These are phyloP conservation scores for Cephus nigrinus DNA, from an alignment of 2,888 invertebrate species.

Conservation along the genomic window DNA sequence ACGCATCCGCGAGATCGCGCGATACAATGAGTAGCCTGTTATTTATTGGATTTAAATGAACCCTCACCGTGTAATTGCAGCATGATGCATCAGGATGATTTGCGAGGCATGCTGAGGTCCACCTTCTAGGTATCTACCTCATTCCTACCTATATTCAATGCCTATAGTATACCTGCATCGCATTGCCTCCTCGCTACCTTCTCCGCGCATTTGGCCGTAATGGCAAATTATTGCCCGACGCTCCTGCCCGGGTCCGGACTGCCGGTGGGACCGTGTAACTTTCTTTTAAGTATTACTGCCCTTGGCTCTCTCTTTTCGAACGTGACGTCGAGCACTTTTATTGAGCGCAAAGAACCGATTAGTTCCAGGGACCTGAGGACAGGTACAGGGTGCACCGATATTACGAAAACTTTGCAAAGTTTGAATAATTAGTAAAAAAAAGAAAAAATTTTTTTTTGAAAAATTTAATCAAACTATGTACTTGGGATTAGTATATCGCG, in stretches of 20 bases:
- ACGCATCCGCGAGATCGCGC: conserved; percentile 44
- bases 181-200: conserved; percentile 1
- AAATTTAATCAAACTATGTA: not conserved
- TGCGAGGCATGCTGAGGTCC: conserved; percentile 53
- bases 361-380: not conserved
- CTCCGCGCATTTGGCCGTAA: conserved; percentile 30
- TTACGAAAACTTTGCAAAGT: rapidly evolving
- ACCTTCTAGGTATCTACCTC: conserved; percentile 18
- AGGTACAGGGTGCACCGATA: not conserved
- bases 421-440: not conserved
- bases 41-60: conserved; percentile 65
- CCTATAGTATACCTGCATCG: not conserved
- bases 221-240: conserved; percentile 45
- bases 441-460: not conserved
- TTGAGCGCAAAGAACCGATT: not conserved
- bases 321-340: not conserved
- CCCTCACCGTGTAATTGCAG: conserved; percentile 64
- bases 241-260: not conserved
- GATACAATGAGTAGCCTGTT: conserved; percentile 58
- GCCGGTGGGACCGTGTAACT: not conserved
- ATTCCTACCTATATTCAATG: not conserved
- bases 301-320: not conserved
- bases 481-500: not conserved
- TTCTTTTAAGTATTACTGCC: not conserved
- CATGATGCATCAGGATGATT: conserved; percentile 63